Base-by-base conservation (phyloP, 2,797 vertebrate species). In the Coranthus polyacanthus region DNA sequence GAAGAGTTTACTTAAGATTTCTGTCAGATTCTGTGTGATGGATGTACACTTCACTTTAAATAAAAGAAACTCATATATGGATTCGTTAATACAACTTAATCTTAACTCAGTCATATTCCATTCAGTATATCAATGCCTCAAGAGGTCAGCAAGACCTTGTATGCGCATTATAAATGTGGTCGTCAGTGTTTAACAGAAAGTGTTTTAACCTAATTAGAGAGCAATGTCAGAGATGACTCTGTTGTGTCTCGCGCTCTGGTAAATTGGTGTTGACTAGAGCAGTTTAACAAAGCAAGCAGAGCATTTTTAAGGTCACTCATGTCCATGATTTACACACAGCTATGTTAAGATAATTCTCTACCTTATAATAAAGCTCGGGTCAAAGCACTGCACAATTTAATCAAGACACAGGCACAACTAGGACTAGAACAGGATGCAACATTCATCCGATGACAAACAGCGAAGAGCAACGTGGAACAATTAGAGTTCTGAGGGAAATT, bases 331-430 rank as follows among this genome's bases (percentile, higher is more conserved):
- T 67, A 76, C 54, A 82, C 61, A 49, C 34, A 22, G 37, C 59
- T n/a, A 5, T 41, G 58, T 39, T 64, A 24, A 68, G 50, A 67
- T 54, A 59, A 61, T 65, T 65, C 65, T 52, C 41, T 49, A 78
- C 81, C 47, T 82, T 77, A 49, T 78, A 58, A 84, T 69, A 68
- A 80, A 74, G 60, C 66, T 72, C 26, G 37, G 65, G 53, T 80
- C 81, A 83, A 64, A 82, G 61, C 53, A 8, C 55, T 4, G 29
- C 24, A 50, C 69, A 79, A 79, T 86, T 84, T 63, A 86, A 84
- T 89, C 49, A 72, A 37, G 68, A 39, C 66, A 36, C 21, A 45
- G 51, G 22, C 45, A 17, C 54, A 42, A 60, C 68, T 10, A 11
- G 53, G 13, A 64, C 56, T 52, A 42, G 75, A 80, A 81, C 62